These are phyloP conservation scores for Epirrita christyi DNA, from an alignment of 2,888 invertebrate genomes.

Conservation along the genomic window DNA sequence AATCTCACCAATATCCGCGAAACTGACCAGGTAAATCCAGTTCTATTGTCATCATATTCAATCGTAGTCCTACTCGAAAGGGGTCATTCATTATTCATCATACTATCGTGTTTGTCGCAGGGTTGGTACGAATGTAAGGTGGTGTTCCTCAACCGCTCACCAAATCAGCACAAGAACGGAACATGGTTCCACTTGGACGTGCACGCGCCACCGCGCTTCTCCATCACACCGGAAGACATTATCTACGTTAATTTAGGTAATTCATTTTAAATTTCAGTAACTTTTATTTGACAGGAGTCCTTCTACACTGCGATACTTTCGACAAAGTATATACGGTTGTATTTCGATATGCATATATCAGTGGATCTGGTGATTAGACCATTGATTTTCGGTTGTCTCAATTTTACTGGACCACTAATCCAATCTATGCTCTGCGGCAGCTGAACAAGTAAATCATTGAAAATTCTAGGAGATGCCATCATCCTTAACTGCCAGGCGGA, in stretches of 20 bases:
- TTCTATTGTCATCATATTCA: neutral
- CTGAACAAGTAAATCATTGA: neutral
- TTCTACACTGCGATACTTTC: too few species aligned
- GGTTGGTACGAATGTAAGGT: slow-evolving; percentile 99
- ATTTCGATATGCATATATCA: too few species aligned
- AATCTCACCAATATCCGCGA: slow-evolving; percentile 97
- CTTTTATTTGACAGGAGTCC: neutral
- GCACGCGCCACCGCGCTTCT: slow-evolving; percentile 97
- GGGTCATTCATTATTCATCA: neutral
- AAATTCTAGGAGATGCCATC: slow-evolving; percentile 93
- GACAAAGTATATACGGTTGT: too few species aligned
- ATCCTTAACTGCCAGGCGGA: slow-evolving; percentile 98
- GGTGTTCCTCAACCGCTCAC: slow-evolving; percentile 97
- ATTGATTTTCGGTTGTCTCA: too few species aligned
- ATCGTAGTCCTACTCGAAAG: neutral
- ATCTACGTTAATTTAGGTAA: slow-evolving; percentile 96
- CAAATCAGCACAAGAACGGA: slow-evolving; percentile 96
- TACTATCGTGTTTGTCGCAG: slow-evolving; percentile 44
- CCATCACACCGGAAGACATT: slow-evolving; percentile 97
- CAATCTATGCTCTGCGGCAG: too few species aligned
- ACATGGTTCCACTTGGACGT: slow-evolving; percentile 99
- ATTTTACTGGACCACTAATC: too few species aligned
- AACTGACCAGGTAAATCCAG: slow-evolving; percentile 88
- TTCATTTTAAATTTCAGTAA: neutral
- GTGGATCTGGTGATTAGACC: too few species aligned